Base-by-base conservation (phyloP, 2,797 vertebrate species). In the Periophthalmus magnuspinnatus region DNA sequence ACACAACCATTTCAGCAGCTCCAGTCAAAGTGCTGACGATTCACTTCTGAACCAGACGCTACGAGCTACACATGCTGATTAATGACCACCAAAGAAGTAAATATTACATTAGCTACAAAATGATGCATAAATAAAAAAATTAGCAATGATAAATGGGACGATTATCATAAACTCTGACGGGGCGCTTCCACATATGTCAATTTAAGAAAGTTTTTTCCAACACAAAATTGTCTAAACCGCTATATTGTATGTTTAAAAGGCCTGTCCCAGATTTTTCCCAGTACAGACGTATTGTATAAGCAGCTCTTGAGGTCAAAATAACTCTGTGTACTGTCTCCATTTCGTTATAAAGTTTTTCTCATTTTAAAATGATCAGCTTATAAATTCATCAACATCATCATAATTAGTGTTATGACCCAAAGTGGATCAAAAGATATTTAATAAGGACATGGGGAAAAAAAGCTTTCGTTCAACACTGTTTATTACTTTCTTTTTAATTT, bases 21-120 rank as follows among this genome's bases (percentile, higher is more conserved):
- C 6, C 19, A 63, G 7, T 28, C 21, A 16, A 64, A 47, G 24
- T 32, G 62, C 62, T 64, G 62, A 64, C 41, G 6, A 2, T 28
- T 48, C 38, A 64, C 61, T 64, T 64, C 38, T 24, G 61, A 64
- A 22, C 14, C 61, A 3, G 11, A 62, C 22, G 34, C 21, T 19
- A 41, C 21, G 8, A 6, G 21, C 41, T 9, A 24, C 38, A 28
- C 22, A 19, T 41, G 14, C 1, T 64, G 41, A 64, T 64, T 48
- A 65, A 65, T 34, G 47, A 17, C 24, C 16, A 4, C 22, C 41
- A 21, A n/a, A 52, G 28, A 32, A 45, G 47, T 65, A 33, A 65
- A 65, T 48, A 64, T 48, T 48, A 65, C 63, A 65, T 52, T n/a
- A 65, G 52, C 28, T n/a, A 65, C 63, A 65, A 52, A 52, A 65